Conservation (phyloP, 2,113 vertebrate genomes). For the Phainopepla nitens region DNA sequence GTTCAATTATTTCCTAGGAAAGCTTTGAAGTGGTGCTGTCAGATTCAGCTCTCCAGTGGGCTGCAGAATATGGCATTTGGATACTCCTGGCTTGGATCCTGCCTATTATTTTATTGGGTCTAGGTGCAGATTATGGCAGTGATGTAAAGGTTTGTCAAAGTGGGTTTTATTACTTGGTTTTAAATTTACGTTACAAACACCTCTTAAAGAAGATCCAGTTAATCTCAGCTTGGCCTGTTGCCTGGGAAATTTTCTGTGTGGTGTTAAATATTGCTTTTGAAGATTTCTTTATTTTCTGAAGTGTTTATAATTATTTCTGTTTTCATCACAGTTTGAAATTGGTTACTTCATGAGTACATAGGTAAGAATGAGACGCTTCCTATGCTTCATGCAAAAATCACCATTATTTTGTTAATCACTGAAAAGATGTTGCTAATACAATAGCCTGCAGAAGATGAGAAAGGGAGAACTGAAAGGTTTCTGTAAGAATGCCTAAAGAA, state of each 20-base stretch:
- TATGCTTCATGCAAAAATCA: background rate
- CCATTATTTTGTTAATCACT: background rate
- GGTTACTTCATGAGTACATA: background rate
- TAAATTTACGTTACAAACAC: background rate
- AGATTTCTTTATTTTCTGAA: slow-evolving; percentile 17
- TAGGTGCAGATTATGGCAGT: slow-evolving; percentile 5
- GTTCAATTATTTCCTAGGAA: slow-evolving; percentile 26
- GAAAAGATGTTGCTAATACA: background rate
- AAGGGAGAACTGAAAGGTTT: background rate
- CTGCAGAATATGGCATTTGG: slow-evolving; percentile 1
- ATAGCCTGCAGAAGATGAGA: background rate
- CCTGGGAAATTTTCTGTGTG: slow-evolving; percentile 15
- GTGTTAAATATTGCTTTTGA: background rate
- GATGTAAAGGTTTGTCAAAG: slow-evolving; percentile 22
- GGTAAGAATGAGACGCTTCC: slow-evolving; percentile 9
- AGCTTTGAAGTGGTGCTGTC: slow-evolving; percentile 29
- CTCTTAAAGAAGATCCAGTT: slow-evolving; percentile 26
- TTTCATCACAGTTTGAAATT: background rate
- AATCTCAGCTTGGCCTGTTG: slow-evolving; percentile 40
- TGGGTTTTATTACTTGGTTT: slow-evolving; percentile 19
- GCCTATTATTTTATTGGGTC: slow-evolving; percentile 10
- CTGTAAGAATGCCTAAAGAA: slow-evolving; percentile 42
- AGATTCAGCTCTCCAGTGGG: background rate
- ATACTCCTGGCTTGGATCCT: background rate
- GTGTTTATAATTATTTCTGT: slow-evolving; percentile 17